These are phyloP conservation scores for Aurelia sp. DNA, from an alignment of 30 jellyfish, hydroid and myxozoan genomes.

Conservation along the genomic window DNA sequence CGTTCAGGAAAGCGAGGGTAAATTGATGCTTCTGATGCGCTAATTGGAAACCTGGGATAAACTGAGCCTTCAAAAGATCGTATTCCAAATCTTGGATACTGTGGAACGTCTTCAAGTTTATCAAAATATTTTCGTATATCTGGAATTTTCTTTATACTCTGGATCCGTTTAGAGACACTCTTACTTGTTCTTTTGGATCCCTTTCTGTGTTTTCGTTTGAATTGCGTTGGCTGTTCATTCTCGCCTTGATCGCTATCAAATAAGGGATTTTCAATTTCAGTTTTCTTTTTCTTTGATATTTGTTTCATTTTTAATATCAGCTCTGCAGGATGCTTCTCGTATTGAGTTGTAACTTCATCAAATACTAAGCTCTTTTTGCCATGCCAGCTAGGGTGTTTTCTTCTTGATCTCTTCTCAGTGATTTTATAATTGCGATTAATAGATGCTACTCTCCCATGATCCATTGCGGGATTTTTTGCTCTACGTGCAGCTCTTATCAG, in stretches of 20 bases:
- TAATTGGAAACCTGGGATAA: conserved; percentile 51
- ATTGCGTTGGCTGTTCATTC: background rate
- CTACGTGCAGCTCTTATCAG: background rate
- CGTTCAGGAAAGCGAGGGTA: conserved; percentile 64
- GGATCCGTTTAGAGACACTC: background rate
- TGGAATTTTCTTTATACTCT: conserved; percentile 9
- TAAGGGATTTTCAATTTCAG: conserved; percentile 39
- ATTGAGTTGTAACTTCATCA: background rate
- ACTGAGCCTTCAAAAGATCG: conserved; percentile 15
- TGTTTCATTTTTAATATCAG: background rate
- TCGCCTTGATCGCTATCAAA: conserved; percentile 46
- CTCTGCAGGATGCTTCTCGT: background rate
- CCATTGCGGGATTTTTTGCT: background rate
- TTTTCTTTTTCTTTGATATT: background rate
- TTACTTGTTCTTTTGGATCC: conserved; percentile 7
- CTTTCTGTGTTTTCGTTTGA: background rate
- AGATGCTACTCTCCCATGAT: conserved; percentile 1
- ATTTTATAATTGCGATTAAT: background rate
- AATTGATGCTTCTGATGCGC: background rate
- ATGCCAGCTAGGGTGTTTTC: background rate
- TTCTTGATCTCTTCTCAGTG: background rate
- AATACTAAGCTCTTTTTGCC: no score
- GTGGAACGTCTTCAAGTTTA: conserved; percentile 14
- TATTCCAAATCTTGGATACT: conserved; percentile 52
- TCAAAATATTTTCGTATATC: conserved; percentile 36